Conservation (phyloP, 2,888 invertebrate species). For the Hymenopus coronatus region DNA sequence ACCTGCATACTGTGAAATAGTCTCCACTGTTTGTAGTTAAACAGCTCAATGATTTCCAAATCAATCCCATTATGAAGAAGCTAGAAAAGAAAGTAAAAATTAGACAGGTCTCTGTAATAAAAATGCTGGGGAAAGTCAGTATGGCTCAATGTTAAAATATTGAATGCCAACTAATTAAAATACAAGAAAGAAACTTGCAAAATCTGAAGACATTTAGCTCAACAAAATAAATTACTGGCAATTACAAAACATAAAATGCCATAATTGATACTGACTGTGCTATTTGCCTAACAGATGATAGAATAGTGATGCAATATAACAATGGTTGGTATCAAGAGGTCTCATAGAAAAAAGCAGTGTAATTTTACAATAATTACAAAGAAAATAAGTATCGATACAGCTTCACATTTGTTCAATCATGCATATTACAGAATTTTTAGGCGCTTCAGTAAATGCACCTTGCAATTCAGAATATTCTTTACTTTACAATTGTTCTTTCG, state of each 20-base stretch:
- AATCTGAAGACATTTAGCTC: background rate
- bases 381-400: background rate
- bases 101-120: background rate
- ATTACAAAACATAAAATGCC: too few relatives aligned
- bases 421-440: background rate
- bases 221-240: background rate
- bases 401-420: background rate
- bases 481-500: background rate
- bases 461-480: background rate
- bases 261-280: too few relatives aligned
- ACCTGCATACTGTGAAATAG: background rate
- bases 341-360: background rate
- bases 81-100: slow-evolving; percentile 17
- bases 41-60: slow-evolving; percentile 11
- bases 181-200: background rate
- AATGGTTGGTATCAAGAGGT: background rate
- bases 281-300: background rate
- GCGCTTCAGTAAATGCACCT: background rate
- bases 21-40: slow-evolving; percentile 10
- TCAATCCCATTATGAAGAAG: background rate
- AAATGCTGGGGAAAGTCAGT: background rate
- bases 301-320: background rate
- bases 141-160: background rate
- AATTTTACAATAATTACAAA: background rate
- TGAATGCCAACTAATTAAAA: background rate